These are phyloP conservation scores for Mirza zaza DNA, from an alignment of 2,113 vertebrate genomes.

Conservation along the genomic window DNA sequence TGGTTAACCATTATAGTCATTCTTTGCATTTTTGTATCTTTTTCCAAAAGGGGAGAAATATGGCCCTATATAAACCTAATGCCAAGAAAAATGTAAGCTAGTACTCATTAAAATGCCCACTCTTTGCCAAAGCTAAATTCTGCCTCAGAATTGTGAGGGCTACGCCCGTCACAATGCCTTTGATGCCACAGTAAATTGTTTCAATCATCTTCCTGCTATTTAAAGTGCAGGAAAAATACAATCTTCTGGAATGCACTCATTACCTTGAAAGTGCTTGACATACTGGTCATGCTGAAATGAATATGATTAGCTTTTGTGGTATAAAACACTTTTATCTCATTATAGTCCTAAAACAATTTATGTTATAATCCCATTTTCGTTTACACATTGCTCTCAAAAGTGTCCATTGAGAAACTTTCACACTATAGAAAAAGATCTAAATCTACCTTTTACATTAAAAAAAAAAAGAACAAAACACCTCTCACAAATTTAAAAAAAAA, in stretches of 20 bases:
- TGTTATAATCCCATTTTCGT: constrained; percentile 41
- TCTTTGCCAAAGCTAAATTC: constrained; percentile 70
- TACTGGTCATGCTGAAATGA: constrained; percentile 61
- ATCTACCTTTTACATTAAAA: background rate
- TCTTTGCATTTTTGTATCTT: constrained; percentile 61
- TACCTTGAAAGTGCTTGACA: constrained; percentile 71
- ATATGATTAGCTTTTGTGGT: constrained; percentile 54
- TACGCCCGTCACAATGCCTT: constrained; percentile 29
- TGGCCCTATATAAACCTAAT: constrained; percentile 30
- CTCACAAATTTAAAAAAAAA: background rate
- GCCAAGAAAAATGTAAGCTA: constrained; percentile 68
- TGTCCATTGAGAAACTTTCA: constrained; percentile 43
- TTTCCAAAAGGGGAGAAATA: constrained; percentile 38
- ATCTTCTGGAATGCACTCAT: constrained; percentile 68
- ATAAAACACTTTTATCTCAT: constrained; percentile 54
- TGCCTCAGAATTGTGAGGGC: constrained; percentile 49
- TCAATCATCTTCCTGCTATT: constrained; percentile 69
- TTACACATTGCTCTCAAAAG: constrained; percentile 41
- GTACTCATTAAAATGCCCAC: constrained; percentile 62
- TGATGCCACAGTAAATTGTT: constrained; percentile 50
- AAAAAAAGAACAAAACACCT: background rate
- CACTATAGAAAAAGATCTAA: background rate
- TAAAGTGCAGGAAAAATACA: constrained; percentile 64
- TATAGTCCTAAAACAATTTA: constrained; percentile 5
- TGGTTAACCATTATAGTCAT: constrained; percentile 51